Conservation (phyloP, 2,888 invertebrate genomes). For the Lasioglossum villosulum region DNA sequence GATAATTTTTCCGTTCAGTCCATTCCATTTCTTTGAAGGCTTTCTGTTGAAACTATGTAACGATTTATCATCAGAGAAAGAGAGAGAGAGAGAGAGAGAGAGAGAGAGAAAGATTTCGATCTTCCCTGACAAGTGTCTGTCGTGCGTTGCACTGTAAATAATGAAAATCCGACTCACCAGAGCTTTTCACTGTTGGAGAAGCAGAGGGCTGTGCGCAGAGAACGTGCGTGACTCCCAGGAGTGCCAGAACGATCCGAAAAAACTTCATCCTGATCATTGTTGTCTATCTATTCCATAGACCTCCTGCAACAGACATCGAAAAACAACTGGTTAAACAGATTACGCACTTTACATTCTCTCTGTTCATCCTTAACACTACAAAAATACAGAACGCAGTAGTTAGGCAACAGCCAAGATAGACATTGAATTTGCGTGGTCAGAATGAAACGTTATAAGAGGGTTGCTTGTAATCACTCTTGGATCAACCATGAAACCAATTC, state of each 20-base stretch:
- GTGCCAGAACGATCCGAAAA: constrained; percentile 78
- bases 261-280: constrained; percentile 80
- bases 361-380: not conserved
- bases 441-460: not conserved
- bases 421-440: not conserved
- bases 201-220: constrained; percentile 79
- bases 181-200: constrained; percentile 79
- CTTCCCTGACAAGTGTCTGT: not conserved
- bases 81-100: not conserved
- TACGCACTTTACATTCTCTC: not conserved
- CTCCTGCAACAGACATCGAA: constrained; percentile 72
- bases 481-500: not conserved
- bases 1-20: not conserved
- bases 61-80: not conserved
- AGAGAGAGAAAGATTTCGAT: not conserved
- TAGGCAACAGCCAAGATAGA: not conserved
- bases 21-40: not conserved
- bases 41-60: not conserved
- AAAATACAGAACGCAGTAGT: not conserved
- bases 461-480: not conserved
- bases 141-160: not conserved
- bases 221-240: constrained; percentile 80
- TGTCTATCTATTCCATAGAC: constrained; percentile 76
- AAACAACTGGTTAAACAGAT: not conserved
- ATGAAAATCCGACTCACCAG: constrained; percentile 74